Conservation (phyloP, 2,797 vertebrate genomes). For the Lagocephalus sceleratus region DNA sequence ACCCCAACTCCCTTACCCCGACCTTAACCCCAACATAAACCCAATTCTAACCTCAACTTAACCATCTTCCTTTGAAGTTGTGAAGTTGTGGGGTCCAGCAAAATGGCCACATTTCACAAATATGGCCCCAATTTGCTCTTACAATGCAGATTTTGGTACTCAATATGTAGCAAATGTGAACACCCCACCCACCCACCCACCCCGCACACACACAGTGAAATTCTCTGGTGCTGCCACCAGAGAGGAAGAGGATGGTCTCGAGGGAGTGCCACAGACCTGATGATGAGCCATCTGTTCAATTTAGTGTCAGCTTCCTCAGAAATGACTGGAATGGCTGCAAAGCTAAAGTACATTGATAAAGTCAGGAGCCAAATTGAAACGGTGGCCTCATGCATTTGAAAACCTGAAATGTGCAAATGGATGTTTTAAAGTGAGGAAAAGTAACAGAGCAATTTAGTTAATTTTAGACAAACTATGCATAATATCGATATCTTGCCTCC, state of each 20-base stretch:
- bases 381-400: slow-evolving; percentile 35
- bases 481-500: slow-evolving; percentile 63
- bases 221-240: slow-evolving; percentile 41
- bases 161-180: no score
- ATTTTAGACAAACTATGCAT: slow-evolving; percentile 67
- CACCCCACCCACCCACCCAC: slow-evolving; percentile 4
- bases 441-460: slow-evolving; percentile 39
- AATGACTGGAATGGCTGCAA: slow-evolving; percentile 42
- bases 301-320: slow-evolving; percentile 60
- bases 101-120: no score
- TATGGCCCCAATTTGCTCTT: no score
- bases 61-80: no score
- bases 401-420: slow-evolving; percentile 42
- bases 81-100: no score
- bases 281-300: slow-evolving; percentile 73
- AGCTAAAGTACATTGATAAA: slow-evolving; percentile 41
- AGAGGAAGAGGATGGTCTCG: slow-evolving; percentile 48
- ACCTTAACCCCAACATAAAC: no score
- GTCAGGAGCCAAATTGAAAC: slow-evolving; percentile 51
- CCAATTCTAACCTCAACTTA: no score
- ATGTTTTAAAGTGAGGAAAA: slow-evolving; percentile 14
- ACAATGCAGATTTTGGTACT: no score
- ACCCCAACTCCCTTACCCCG: no score
- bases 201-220: no score
- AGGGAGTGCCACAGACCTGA: slow-evolving; percentile 51